phyloP scores from a whole-genome alignment of 2,888 invertebrate species.

The Acronicta alni region DNA sequence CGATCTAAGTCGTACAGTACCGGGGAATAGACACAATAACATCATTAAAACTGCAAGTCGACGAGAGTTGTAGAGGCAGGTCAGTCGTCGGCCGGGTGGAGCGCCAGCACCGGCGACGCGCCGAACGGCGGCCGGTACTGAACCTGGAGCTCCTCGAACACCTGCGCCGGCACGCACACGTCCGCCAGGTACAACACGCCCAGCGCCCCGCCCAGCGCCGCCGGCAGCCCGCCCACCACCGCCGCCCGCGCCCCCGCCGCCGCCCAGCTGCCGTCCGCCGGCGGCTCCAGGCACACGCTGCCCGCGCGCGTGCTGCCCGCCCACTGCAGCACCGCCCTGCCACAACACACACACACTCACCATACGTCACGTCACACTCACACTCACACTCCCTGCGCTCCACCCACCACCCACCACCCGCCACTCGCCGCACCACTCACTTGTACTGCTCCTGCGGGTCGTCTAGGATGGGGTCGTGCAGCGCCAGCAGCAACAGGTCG shows the following conservation, averaged over 20 bases:
- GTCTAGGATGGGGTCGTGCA: conserved; percentile 72
- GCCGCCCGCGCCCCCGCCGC: conserved; percentile 72
- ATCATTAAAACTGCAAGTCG: too few relatives aligned
- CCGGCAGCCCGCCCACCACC: conserved; percentile 77
- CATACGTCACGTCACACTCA: too few relatives aligned
- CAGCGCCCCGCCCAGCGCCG: conserved; percentile 74
- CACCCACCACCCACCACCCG: conserved; percentile 82
- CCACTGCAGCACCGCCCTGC: conserved; percentile 75
- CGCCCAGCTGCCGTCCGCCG: conserved; percentile 90
- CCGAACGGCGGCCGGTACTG: conserved; percentile 95
- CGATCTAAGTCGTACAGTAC: too few relatives aligned
- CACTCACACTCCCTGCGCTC: conserved; percentile 56
- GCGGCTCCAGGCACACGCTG: conserved; percentile 90
- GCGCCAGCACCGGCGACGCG: conserved; percentile 77
- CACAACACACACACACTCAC: too few relatives aligned
- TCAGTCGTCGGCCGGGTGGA: conserved; percentile 72
- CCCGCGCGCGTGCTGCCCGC: conserved; percentile 63
- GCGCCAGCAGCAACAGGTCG: conserved; percentile 74
- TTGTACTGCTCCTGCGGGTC: conserved; percentile 59
- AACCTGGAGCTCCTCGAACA: conserved; percentile 93
- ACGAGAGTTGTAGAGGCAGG: neutral
- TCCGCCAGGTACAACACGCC: conserved; percentile 58
- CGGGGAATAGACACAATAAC: too few relatives aligned
- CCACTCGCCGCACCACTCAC: conserved; percentile 65
- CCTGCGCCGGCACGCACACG: conserved; percentile 90